Evolutionary conservation across 1,140 invertebrate genomes (phyloP), one percentile per base, ranked within the genome.

Genomic region (Bombus consobrinus): DNA sequence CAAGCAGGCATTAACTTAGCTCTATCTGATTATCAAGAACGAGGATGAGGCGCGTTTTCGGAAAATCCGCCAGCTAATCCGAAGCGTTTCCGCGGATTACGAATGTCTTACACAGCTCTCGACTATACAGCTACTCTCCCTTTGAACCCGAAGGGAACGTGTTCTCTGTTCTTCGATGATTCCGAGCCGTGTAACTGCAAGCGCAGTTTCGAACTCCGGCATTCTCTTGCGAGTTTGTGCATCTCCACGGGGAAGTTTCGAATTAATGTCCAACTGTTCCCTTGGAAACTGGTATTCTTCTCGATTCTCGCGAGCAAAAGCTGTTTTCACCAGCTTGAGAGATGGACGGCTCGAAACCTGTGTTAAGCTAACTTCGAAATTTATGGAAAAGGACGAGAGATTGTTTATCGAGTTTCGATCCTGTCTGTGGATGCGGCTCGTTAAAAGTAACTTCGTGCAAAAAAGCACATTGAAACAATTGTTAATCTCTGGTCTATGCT

Each of bases 21-120:
- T 62, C 28, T 32, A 62, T 80, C 68, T 64, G 83, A 85, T 80
- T 80, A 80, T 73, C 76, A 80, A 73, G 41, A 39, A 37, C 43
- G 32, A n/a, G 57, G 47, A 13, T 32, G 22, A 32, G n/a, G 9
- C n/a, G 66, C 53, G 41, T 85, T 80, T 66, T 80, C 68, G 47
- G 47, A 62, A 78, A 78, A 78, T 62, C 82, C 74, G 3, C 12
- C 41, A 12, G 32, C 34, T 85, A 85, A 85, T 80, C 83, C 77
- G 15, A 3, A 28, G 1, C 76, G 18, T 53, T 80, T 39, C 77
- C 57, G 25, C 34, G 76, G 83, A 79, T 80, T 85, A 72, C 76
- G 77, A 73, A 72, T 85, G 77, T 85, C 83, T 85, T 85, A 80
- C 83, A 85, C 79, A 80, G 77, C 62, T 37, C 32, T 47, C 71